These are phyloP conservation scores for Cryptocephalus moraei DNA, from an alignment of 2,888 invertebrate species.

Conservation along the genomic window DNA sequence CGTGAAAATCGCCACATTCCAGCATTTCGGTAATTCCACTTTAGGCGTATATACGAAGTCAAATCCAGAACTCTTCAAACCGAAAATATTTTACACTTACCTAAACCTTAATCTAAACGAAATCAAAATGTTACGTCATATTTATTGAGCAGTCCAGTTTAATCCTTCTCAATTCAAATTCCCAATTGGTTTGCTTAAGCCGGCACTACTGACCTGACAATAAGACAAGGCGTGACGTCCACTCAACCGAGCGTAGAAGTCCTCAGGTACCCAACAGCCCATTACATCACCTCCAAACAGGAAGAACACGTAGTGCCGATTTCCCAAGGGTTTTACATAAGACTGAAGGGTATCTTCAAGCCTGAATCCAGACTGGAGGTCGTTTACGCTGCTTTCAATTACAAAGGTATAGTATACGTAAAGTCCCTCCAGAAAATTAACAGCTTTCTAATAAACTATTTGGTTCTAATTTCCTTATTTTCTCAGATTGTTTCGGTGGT, in stretches of 20 bases:
- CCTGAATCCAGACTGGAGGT: slow-evolving; percentile 54
- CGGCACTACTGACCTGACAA: slow-evolving; percentile 49
- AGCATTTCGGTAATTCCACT: slow-evolving; percentile 25
- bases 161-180: too few relatives aligned
- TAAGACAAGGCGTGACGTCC: slow-evolving; percentile 60
- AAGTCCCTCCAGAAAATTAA: too few relatives aligned
- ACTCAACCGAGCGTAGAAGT: slow-evolving; percentile 49
- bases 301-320: slow-evolving; percentile 53
- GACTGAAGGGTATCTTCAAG: slow-evolving; percentile 53
- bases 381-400: slow-evolving; percentile 60
- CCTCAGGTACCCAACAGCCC: slow-evolving; percentile 42
- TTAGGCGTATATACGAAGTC: too few relatives aligned
- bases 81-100: too few relatives aligned
- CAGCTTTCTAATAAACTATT: not conserved
- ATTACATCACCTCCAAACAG: slow-evolving; percentile 25
- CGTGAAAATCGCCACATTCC: slow-evolving; percentile 38
- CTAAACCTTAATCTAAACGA: too few relatives aligned
- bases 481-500: slow-evolving; percentile 53
- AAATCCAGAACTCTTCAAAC: too few relatives aligned
- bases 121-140: too few relatives aligned
- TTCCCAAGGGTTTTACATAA: slow-evolving; percentile 57
- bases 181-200: slow-evolving; percentile 29
- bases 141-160: too few relatives aligned
- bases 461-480: not conserved
- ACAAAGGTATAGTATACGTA: slow-evolving; percentile 44